phyloP scores from a whole-genome alignment of 2,888 invertebrate genomes.

The Abscondita cerata region DNA sequence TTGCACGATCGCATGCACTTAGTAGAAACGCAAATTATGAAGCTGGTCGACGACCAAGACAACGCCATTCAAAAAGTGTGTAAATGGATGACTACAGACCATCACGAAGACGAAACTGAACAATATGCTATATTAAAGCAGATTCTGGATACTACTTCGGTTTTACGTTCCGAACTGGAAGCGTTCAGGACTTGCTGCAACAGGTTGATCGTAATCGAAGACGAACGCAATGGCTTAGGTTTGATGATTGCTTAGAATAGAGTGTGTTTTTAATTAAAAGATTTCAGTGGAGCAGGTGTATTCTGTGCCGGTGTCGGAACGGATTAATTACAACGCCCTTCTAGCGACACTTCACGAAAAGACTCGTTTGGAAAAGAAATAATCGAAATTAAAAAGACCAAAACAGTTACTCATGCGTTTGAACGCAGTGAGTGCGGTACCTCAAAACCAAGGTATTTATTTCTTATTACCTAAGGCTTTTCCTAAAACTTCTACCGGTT shows the following conservation, averaged over 20 bases:
- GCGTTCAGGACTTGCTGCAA: slow-evolving; percentile 48
- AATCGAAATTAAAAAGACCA: slow-evolving; percentile 42
- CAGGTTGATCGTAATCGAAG: slow-evolving; percentile 48
- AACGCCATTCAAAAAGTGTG: background rate
- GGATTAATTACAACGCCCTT: slow-evolving; percentile 47
- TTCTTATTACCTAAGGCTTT: too few relatives aligned
- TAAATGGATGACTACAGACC: too few relatives aligned
- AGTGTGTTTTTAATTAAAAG: background rate
- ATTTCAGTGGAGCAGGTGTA: slow-evolving; percentile 50
- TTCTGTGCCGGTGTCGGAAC: slow-evolving; percentile 47
- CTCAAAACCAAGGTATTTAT: background rate
- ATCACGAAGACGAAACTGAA: background rate
- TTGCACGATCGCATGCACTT: slow-evolving; percentile 48
- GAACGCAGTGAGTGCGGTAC: background rate
- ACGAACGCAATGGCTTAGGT: slow-evolving; percentile 51
- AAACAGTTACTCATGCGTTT: background rate
- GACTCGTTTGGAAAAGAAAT: slow-evolving; percentile 46
- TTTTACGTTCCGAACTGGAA: slow-evolving; percentile 44
- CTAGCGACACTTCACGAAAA: slow-evolving; percentile 50
- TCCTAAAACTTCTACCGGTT: too few relatives aligned
- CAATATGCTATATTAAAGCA: slow-evolving; percentile 45
- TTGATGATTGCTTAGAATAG: slow-evolving; percentile 5
- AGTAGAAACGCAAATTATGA: slow-evolving; percentile 40
- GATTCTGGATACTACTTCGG: slow-evolving; percentile 42
- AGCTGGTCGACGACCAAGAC: slow-evolving; percentile 44